phyloP scores from a whole-genome alignment of 2,888 invertebrate genomes.

The Drosophila mimica region DNA sequence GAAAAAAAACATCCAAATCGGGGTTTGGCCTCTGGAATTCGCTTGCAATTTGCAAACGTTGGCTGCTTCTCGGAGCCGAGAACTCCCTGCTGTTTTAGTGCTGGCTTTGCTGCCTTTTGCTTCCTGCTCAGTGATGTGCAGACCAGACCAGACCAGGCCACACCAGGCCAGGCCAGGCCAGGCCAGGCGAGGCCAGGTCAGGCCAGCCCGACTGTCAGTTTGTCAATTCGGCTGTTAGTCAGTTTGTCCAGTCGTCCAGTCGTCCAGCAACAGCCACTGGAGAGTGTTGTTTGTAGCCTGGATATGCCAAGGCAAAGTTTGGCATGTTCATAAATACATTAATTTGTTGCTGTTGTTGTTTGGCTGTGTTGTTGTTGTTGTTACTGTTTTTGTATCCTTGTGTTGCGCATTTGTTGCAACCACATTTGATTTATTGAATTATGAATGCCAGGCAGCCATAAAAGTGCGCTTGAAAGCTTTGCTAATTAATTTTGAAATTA shows the following conservation, averaged over 20 bases:
- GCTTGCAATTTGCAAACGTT: slow-evolving; percentile 72
- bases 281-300: slow-evolving; percentile 42
- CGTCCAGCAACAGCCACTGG: slow-evolving; percentile 13
- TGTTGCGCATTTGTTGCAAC: slow-evolving; percentile 65
- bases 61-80: slow-evolving; percentile 10
- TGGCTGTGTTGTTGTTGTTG: slow-evolving; percentile 5
- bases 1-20: slow-evolving; percentile 36
- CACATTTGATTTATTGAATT: slow-evolving; percentile 81
- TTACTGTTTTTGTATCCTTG: neutral
- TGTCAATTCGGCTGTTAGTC: slow-evolving; percentile 27
- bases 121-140: slow-evolving; percentile 67
- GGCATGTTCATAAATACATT: slow-evolving; percentile 81
- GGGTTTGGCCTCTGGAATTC: slow-evolving; percentile 58
- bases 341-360: slow-evolving; percentile 64
- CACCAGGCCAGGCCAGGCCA: neutral
- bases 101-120: slow-evolving; percentile 60
- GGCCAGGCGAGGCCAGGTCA: neutral
- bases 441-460: slow-evolving; percentile 67
- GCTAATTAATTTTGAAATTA: slow-evolving; percentile 78
- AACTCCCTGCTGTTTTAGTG: slow-evolving; percentile 46
- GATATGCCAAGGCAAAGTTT: slow-evolving; percentile 70
- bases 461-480: slow-evolving; percentile 71
- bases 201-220: slow-evolving; percentile 23
- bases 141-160: neutral
- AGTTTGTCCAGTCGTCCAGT: slow-evolving; percentile 21